Evolutionary conservation across 2,888 invertebrate species (phyloP).

Genomic region (Zygaena filipendulae): DNA sequence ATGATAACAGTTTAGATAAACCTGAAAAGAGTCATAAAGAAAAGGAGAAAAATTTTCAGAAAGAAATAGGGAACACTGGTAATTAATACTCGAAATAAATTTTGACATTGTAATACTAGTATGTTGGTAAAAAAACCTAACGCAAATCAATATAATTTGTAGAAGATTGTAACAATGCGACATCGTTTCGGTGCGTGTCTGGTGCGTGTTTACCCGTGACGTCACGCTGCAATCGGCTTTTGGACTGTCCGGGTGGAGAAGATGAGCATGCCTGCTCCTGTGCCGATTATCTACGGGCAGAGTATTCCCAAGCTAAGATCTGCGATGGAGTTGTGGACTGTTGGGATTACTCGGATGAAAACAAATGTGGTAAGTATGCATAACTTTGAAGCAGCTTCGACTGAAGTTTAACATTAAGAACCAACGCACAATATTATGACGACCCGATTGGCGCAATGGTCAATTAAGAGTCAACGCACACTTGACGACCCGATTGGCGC

Average conservation of each 20-base stretch:
- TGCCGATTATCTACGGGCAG: slow-evolving; percentile 78
- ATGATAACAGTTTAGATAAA: slow-evolving; percentile 45
- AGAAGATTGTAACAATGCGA: slow-evolving; percentile 55
- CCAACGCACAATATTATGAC: too few relatives aligned
- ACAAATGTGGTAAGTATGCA: slow-evolving; percentile 72
- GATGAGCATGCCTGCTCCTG: slow-evolving; percentile 81
- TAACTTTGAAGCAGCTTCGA: background rate
- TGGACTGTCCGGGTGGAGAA: slow-evolving; percentile 76
- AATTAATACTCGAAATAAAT: too few relatives aligned
- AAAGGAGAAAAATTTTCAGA: slow-evolving; percentile 27
- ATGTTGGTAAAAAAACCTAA: too few relatives aligned
- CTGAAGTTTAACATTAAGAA: too few relatives aligned
- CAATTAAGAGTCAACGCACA: too few relatives aligned
- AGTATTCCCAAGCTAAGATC: slow-evolving; percentile 76
- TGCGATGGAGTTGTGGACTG: slow-evolving; percentile 85
- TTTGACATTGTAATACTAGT: too few relatives aligned
- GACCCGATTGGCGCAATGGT: too few relatives aligned
- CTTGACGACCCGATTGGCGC: too few relatives aligned
- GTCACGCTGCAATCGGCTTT: slow-evolving; percentile 76
- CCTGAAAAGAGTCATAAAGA: slow-evolving; percentile 42
- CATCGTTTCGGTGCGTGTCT: slow-evolving; percentile 69
- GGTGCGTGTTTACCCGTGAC: slow-evolving; percentile 73
- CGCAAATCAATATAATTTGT: slow-evolving; percentile 8
- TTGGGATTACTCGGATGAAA: slow-evolving; percentile 83
- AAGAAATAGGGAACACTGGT: too few relatives aligned